Base-by-base conservation (phyloP, 2,113 vertebrate species). In the Ceyx margarethae region DNA sequence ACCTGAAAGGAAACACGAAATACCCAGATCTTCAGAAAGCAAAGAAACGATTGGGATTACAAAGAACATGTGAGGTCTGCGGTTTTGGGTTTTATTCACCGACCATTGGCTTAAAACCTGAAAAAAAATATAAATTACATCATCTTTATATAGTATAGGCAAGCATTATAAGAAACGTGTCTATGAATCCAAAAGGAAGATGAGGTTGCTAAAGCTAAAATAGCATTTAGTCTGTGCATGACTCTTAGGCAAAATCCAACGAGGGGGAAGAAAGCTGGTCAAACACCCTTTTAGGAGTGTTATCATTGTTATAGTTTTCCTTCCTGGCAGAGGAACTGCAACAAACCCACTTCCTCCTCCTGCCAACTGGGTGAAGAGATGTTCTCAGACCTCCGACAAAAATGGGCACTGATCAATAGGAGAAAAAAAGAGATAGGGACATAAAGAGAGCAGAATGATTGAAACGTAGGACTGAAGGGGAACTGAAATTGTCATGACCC, bases 381-480 rank as follows among this genome's bases (percentile, higher is more conserved):
- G 81, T 89, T 58, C 62, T 76, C 33, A 45, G n/a, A 53, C 67
- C 73, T 69, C 5, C 69, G 51, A 22, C 57, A 71, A 74, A 86
- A 80, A 2, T 1, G 17, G 46, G 42, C 6, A n/a, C 35, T 50
- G 54, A 51, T 15, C n/a, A 84, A 51, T 8, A 35, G 29, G 42
- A 90, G 33, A 62, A 81, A 81, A 81, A 62, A 89, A 9, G 20
- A 48, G 29, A 50, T 3, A 54, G 1, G 9, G n/a, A 22, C 18
- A 60, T 16, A 40, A 58, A 81, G 29, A 61, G 12, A 66, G 15
- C 16, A 58, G 17, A 71, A 43, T 72, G 13, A 48, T 4, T 0
- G 0, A 51, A 74, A 53, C 4, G 20, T 0, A 25, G 6, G 17
- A 35, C 3, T 72, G 57, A 58, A 64, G 29, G 13, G 20, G 13